These are phyloP conservation scores for Caloenas nicobarica DNA, from an alignment of 2,113 vertebrate genomes.

Conservation along the genomic window DNA sequence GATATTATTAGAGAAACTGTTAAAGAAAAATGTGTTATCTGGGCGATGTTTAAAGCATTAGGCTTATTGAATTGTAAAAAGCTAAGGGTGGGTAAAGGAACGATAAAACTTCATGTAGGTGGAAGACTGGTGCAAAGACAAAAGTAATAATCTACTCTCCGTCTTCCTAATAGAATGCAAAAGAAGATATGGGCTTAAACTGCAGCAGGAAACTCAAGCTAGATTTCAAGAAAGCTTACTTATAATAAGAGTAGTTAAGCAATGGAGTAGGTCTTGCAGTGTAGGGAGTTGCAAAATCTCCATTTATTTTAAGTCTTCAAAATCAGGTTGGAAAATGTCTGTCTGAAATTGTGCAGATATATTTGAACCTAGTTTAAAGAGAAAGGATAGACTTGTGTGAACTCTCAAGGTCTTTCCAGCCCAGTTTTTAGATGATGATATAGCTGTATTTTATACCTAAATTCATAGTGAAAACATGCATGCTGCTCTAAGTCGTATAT, in stretches of 20 bases:
- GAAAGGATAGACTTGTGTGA: neutral
- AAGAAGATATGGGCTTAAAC: neutral
- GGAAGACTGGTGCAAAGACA: neutral
- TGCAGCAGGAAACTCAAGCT: neutral
- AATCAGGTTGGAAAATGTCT: neutral
- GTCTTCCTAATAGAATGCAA: neutral
- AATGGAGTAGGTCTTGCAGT: neutral
- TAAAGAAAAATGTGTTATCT: conserved; percentile 4
- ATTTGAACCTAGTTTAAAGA: neutral
- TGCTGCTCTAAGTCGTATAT: neutral
- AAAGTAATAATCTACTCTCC: neutral
- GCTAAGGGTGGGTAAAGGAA: neutral
- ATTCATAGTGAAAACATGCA: neutral
- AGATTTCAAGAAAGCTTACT: neutral
- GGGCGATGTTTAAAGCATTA: neutral
- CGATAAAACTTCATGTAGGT: neutral
- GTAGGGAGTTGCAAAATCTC: neutral
- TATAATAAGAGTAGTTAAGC: neutral
- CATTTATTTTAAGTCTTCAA: neutral
- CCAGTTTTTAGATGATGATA: neutral
- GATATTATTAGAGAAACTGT: neutral
- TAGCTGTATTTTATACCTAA: neutral
- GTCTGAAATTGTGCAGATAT: neutral
- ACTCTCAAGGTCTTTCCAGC: neutral
- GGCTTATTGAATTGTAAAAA: neutral